Evolutionary conservation across 2,888 invertebrate species (phyloP), one percentile per base, ranked within the genome.

Genomic region (Gisinianus flammeolus): DNA sequence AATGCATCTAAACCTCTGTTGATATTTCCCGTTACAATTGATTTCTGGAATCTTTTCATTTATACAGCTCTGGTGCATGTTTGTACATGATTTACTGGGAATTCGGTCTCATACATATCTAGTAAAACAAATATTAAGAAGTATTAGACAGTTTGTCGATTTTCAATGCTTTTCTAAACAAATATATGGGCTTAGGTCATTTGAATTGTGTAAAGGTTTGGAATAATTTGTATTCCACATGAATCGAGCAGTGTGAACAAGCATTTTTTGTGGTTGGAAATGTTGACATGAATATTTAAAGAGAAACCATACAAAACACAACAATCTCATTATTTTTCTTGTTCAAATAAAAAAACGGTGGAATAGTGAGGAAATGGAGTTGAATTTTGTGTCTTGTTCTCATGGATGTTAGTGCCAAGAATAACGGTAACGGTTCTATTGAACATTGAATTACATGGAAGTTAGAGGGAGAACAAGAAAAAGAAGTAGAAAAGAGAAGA

Each of bases 101-200:
- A n/a, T n/a, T 22, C 56, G 56, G 52, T 8, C 22, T 19, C 56
- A 22, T 56, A 56, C 56, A 56, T 22, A 56, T 56, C 22, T 56
- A 56, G 56, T 56, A 56, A 56, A 22, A 56, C 56, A 56, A 56
- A 56, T 56, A n/a, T n/a, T n/a, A n/a, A n/a, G n/a, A n/a, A n/a
- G n/a, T n/a, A n/a, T n/a, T 56, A 56, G 56, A 56, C n/a, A n/a
- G n/a, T n/a, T n/a, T n/a, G n/a, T n/a, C n/a, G n/a, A n/a, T n/a
- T n/a, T n/a, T n/a, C n/a, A n/a, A n/a, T n/a, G n/a, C n/a, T n/a
- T n/a, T n/a, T n/a, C n/a, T n/a, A n/a, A n/a, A n/a, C n/a, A n/a
- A n/a, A n/a, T n/a, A n/a, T n/a, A n/a, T n/a, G n/a, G n/a, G n/a
- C n/a, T n/a, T n/a, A n/a, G 44, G 12, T 44, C 44, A 44, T 44